Conservation (phyloP, 2,888 invertebrate species). For the Drosophila recens region DNA sequence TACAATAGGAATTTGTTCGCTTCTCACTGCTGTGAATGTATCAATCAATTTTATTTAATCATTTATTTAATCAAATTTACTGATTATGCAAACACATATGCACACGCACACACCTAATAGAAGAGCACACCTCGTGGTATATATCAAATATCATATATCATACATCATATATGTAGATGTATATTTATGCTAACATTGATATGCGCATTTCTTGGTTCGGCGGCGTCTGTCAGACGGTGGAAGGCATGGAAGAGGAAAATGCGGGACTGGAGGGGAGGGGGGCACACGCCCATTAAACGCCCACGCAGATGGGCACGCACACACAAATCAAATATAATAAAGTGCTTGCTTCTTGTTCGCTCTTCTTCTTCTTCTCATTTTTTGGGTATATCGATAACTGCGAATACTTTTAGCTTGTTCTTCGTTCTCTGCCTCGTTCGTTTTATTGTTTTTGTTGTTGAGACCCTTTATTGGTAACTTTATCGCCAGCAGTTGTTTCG, state of each 20-base stretch:
- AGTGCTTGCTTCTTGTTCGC: constrained; percentile 35
- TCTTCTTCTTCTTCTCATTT: not conserved
- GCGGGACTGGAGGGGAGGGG: not conserved
- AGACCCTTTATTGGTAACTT: constrained; percentile 45
- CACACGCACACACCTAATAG: constrained; percentile 31
- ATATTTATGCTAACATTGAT: constrained; percentile 31
- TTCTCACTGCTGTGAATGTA: constrained; percentile 9
- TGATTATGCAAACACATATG: constrained; percentile 60
- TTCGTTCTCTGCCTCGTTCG: not conserved
- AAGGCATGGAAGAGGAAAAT: not conserved
- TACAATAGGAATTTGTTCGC: not conserved
- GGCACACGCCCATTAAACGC: constrained; percentile 49
- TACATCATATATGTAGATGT: constrained; percentile 7
- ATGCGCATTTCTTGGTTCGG: constrained; percentile 34
- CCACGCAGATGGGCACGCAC: constrained; percentile 36
- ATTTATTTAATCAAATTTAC: constrained; percentile 73
- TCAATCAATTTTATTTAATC: constrained; percentile 71
- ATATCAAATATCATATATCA: constrained; percentile 22
- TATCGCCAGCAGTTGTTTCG: constrained; percentile 56
- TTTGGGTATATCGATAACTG: constrained; percentile 12
- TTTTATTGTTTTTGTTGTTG: constrained; percentile 7
- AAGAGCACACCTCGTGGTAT: constrained; percentile 3
- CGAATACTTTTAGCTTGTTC: constrained; percentile 10
- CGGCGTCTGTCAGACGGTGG: not conserved
- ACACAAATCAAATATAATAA: constrained; percentile 58